These are phyloP conservation scores for Brachionus rotundiformis DNA, from an alignment of 1,140 invertebrate species.

Conservation along the genomic window DNA sequence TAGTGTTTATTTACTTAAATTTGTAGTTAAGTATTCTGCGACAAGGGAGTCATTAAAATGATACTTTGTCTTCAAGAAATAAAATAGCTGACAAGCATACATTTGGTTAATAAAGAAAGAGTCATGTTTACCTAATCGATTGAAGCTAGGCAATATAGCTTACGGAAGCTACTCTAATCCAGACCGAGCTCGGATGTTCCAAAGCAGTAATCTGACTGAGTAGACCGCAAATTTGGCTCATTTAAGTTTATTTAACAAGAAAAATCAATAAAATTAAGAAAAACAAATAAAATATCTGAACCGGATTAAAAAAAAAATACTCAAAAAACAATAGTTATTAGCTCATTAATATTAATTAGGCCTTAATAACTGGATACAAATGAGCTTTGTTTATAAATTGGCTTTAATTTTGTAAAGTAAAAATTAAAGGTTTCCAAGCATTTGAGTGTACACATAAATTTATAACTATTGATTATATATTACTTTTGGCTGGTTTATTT, in stretches of 20 bases:
- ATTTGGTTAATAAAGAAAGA: background rate
- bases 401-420: background rate
- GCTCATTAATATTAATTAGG: constrained; percentile 44
- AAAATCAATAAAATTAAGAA: constrained; percentile 35
- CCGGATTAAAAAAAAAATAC: constrained; percentile 15
- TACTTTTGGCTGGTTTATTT: constrained; percentile 2
- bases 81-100: too few relatives aligned
- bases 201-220: background rate
- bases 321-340: constrained; percentile 27
- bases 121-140: background rate
- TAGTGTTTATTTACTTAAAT: background rate
- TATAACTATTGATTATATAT: constrained; percentile 21
- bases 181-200: background rate
- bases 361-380: constrained; percentile 40
- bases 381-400: background rate
- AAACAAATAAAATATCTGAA: constrained; percentile 6
- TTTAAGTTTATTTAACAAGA: background rate
- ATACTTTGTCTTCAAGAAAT: too few relatives aligned
- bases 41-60: too few relatives aligned
- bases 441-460: constrained; percentile 1
- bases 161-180: background rate
- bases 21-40: background rate
- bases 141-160: background rate
- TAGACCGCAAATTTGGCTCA: background rate
- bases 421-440: constrained; percentile 25